Conservation (phyloP, 2,888 invertebrate species). For the Listrodromus nycthemerus region DNA sequence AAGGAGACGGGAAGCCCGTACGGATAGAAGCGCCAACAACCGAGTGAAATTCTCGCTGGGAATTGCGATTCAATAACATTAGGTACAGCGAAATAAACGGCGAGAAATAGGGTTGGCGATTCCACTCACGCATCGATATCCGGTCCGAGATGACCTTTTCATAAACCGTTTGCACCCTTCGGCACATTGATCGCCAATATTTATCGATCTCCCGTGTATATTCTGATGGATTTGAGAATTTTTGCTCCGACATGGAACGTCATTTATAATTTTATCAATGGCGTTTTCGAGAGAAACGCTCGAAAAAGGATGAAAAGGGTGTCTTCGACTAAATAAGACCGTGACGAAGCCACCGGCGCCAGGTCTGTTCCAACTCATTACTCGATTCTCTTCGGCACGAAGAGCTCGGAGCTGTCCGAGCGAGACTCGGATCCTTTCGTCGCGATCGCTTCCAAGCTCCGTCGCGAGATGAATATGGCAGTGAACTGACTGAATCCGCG, state of each 20-base stretch:
- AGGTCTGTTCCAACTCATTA: conserved; percentile 81
- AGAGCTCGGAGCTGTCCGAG: conserved; percentile 65
- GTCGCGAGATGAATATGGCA: conserved; percentile 24
- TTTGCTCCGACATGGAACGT: conserved; percentile 11
- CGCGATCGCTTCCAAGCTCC: conserved; percentile 35
- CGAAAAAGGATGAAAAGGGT: conserved; percentile 70
- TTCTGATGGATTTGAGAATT: background rate
- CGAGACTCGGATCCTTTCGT: conserved; percentile 33
- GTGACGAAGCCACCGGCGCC: conserved; percentile 81
- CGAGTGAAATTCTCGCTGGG: conserved; percentile 59
- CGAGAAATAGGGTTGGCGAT: conserved; percentile 62
- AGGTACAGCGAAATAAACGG: conserved; percentile 65
- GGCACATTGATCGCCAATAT: conserved; percentile 19
- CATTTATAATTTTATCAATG: conserved; percentile 29
- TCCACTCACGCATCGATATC: conserved; percentile 79
- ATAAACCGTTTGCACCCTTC: conserved; percentile 63
- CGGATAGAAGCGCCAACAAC: conserved; percentile 69
- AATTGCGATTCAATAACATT: conserved; percentile 77
- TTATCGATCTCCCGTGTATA: background rate
- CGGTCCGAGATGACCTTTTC: conserved; percentile 78
- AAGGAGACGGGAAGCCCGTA: conserved; percentile 36
- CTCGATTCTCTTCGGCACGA: conserved; percentile 79
- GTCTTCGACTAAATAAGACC: conserved; percentile 76
- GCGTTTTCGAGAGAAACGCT: conserved; percentile 48
- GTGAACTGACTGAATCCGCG: conserved; percentile 6